A percentile compares a stretch with the other conserved stretches of the same genome.
phyloP scores from a whole-genome alignment of 2,888 invertebrate genomes.

The Stomorhina lunata region DNA sequence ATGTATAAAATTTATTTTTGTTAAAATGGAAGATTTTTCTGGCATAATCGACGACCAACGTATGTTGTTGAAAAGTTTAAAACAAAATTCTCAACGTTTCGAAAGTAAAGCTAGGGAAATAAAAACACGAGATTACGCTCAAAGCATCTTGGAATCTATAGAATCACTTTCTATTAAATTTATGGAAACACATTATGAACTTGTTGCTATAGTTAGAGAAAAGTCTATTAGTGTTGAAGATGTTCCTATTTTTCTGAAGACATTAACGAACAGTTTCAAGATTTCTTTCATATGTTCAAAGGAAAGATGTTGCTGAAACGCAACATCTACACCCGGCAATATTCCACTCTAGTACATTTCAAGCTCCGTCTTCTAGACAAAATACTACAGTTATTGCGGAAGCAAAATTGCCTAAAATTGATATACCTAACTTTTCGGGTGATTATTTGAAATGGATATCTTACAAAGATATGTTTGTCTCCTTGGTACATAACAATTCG shows the following conservation, averaged over 20 bases:
- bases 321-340: neutral
- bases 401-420: neutral
- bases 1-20: too few species aligned
- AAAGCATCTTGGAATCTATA: too few species aligned
- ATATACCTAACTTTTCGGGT: neutral
- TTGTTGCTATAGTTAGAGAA: too few species aligned
- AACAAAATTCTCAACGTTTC: too few species aligned
- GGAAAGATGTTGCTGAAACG: neutral
- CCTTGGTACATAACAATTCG: neutral
- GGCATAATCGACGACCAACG: too few species aligned
- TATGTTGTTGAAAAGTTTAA: too few species aligned
- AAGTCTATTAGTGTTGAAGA: too few species aligned
- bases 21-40: too few species aligned
- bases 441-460: conserved; percentile 3
- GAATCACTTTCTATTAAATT: too few species aligned
- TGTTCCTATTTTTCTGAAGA: neutral
- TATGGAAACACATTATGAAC: too few species aligned
- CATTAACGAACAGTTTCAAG: neutral
- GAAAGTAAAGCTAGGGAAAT: too few species aligned
- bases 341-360: neutral
- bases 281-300: neutral
- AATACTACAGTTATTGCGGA: neutral
- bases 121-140: too few species aligned
- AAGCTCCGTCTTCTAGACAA: neutral
- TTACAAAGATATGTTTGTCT: neutral